Evolutionary conservation across 2,888 invertebrate genomes (phyloP), one percentile per base, ranked within the genome.

Genomic region (Leucoma salicis): DNA sequence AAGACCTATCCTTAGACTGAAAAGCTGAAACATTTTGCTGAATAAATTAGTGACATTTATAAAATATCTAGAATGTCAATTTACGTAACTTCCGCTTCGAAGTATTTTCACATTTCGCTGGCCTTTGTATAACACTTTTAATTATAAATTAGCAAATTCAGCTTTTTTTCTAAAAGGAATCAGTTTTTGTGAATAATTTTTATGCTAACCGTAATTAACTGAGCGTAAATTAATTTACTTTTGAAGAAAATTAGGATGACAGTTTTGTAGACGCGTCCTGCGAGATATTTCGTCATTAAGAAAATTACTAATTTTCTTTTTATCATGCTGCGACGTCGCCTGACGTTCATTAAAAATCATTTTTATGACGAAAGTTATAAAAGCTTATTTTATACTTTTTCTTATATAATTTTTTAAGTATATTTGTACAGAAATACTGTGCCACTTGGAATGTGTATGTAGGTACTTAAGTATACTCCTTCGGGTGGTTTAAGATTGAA

Each of bases 141-240:
- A 82, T 82, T 78, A 74, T 70, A 80, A 81, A 80, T 82, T 74
- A 72, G 71, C 58, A 70, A 74, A 70, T 61, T 72, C 74, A 61
- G 80, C 82, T 70, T 59, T 76, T 80, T 77, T 78, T 75, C 71
- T 72, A 38, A 66, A 63, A 63, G 57, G 58, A 78, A 76, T 74
- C 74, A 75, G 69, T 63, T 59, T 71, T 74, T 76, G 67, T 46
- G 66, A 60, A 66, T 66, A 73, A 76, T 79, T 74, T 79, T 73
- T 82, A 85, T 85, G 83, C 78, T 84, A 86, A 85, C 77, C 78
- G 73, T 78, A 78, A 81, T 79, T 80, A 78, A 79, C 74, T 74
- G 73, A 60, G 67, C 63, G 69, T 62, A 70, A 74, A 77, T 71
- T 74, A 67, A 67, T 75, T 74, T 66, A 70, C 65, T 63, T 63